A percentile compares a stretch with the other conserved stretches of the same genome.
Evolutionary conservation across 2,797 vertebrate species (phyloP).

Genomic region (Chiloscyllium punctatum): DNA sequence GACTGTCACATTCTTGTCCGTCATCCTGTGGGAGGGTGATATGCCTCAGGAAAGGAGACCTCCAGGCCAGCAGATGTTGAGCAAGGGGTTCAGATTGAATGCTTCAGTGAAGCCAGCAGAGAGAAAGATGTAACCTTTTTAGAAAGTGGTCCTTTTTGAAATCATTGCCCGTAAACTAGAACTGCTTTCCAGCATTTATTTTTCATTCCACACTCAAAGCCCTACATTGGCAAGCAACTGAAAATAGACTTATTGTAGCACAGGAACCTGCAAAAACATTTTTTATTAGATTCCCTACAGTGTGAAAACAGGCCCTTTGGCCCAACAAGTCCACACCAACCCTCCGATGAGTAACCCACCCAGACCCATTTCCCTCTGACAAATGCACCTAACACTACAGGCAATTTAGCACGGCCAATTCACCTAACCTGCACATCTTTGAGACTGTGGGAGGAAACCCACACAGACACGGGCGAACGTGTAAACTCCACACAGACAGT

Average conservation of each 20-base stretch:
- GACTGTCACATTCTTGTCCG: background rate
- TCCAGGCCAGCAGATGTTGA: background rate
- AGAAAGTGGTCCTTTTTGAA: background rate
- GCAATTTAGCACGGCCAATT: no score
- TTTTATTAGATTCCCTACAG: background rate
- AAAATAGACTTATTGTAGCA: background rate
- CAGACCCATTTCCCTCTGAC: no score
- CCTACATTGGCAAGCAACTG: background rate
- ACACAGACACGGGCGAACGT: no score
- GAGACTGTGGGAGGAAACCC: no score
- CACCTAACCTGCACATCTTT: no score
- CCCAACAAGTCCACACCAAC: no score
- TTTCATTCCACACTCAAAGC: background rate
- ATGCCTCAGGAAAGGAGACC: background rate
- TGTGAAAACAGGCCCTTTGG: no score
- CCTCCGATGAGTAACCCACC: no score
- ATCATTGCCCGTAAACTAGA: background rate
- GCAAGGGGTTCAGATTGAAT: background rate
- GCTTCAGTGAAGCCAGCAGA: background rate
- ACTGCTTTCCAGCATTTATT: background rate
- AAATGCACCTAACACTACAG: no score
- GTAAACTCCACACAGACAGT: no score
- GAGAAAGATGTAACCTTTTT: background rate
- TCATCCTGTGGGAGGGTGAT: background rate
- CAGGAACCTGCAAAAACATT: background rate